Conservation (phyloP, 1,140 invertebrate species). For the Philopotamus ludificatus region DNA sequence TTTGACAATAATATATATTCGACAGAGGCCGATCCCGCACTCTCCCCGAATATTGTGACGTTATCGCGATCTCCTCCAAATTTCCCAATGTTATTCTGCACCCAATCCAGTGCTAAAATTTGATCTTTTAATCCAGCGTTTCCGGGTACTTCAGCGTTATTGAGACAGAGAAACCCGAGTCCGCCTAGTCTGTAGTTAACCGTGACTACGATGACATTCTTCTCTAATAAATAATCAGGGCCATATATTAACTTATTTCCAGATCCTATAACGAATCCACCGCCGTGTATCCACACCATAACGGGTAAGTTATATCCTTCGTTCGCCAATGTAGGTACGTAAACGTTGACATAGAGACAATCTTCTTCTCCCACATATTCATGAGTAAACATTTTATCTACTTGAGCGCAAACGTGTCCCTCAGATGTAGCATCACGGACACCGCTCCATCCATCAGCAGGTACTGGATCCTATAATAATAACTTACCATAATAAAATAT, state of each 20-base stretch:
- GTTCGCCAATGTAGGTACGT: not conserved
- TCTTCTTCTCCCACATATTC: conserved; percentile 1
- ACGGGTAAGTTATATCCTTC: conserved; percentile 63
- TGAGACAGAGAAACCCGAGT: conserved; percentile 62
- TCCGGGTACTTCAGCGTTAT: conserved; percentile 60
- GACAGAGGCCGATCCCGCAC: conserved; percentile 46
- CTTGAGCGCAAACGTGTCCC: conserved; percentile 43
- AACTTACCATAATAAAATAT: not conserved
- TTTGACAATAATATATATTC: conserved; percentile 46
- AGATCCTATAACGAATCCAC: conserved; percentile 64
- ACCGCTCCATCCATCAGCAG: conserved; percentile 49
- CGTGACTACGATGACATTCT: conserved; percentile 67
- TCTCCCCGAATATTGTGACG: conserved; percentile 17
- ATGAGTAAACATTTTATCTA: conserved; percentile 9
- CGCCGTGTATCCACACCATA: conserved; percentile 63
- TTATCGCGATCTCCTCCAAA: conserved; percentile 16
- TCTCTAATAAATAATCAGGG: conserved; percentile 63
- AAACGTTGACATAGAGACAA: conserved; percentile 12
- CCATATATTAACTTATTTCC: conserved; percentile 60
- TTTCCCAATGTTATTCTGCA: conserved; percentile 1
- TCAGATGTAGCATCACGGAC: conserved; percentile 48
- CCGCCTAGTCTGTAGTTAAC: conserved; percentile 69
- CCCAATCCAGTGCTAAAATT: conserved; percentile 9
- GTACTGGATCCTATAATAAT: conserved; percentile 52
- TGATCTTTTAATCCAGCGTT: conserved; percentile 63